Evolutionary conservation across 2,888 invertebrate species (phyloP).

Genomic region (Dasypolia templi): DNA sequence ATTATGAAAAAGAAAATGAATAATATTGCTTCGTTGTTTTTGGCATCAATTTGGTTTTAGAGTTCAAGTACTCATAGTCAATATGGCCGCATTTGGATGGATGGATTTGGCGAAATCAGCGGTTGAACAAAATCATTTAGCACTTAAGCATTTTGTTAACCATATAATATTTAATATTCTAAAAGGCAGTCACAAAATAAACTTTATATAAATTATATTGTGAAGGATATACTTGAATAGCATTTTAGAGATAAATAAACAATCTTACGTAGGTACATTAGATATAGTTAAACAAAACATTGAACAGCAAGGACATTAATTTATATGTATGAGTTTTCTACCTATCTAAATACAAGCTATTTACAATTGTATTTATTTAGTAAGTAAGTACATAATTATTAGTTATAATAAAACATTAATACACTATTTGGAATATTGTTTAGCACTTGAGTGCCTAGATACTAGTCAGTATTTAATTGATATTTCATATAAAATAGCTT

Average conservation of each 20-base stretch:
- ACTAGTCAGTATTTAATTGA: constrained; percentile 43
- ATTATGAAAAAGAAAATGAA: not conserved
- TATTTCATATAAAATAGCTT: constrained; percentile 53
- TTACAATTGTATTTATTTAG: constrained; percentile 57
- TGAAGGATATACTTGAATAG: constrained; percentile 7
- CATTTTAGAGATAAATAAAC: constrained; percentile 30
- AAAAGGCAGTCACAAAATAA: constrained; percentile 2
- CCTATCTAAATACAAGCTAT: constrained; percentile 68
- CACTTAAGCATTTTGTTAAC: constrained; percentile 6
- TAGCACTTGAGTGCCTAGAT: constrained; percentile 42
- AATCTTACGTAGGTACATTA: constrained; percentile 48
- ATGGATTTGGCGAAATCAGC: not conserved
- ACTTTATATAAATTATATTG: not conserved
- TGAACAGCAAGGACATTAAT: constrained; percentile 50
- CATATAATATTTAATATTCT: constrained; percentile 2
- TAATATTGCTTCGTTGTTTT: constrained; percentile 7
- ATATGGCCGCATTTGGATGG: not conserved
- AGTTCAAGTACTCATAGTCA: not conserved
- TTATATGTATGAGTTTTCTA: constrained; percentile 55
- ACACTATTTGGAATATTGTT: constrained; percentile 54
- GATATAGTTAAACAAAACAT: constrained; percentile 40
- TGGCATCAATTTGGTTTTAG: constrained; percentile 21
- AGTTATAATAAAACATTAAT: constrained; percentile 58
- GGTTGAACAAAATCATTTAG: constrained; percentile 5
- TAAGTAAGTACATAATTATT: constrained; percentile 66